Percentiles rank a stretch among this genome's conserved stretches.
Evolutionary conservation across 1,140 invertebrate species (phyloP).

Genomic region (Diplogasteroides magnus): DNA sequence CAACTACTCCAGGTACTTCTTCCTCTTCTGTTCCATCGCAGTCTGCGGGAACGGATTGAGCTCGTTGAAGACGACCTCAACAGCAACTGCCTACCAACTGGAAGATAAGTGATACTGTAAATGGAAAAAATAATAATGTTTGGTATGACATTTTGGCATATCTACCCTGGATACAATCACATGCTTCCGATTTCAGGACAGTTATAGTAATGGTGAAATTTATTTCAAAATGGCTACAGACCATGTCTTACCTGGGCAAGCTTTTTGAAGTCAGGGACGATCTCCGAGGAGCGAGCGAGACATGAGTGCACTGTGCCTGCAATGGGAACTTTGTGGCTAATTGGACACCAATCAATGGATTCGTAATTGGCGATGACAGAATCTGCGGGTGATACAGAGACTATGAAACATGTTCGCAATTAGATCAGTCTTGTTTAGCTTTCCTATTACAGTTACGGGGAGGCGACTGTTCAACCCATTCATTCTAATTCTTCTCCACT

Average conservation of each 20-base stretch:
- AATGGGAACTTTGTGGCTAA: too few species aligned
- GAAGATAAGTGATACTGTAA: neutral
- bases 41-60: conserved; percentile 61
- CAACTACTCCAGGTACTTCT: conserved; percentile 22
- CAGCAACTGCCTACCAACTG: conserved; percentile 25
- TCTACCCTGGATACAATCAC: neutral
- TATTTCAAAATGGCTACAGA: too few species aligned
- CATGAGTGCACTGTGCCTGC: conserved; percentile 23
- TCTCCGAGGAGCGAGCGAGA: conserved; percentile 15
- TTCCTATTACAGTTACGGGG: too few species aligned
- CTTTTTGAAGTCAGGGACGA: conserved; percentile 22
- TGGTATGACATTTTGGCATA: neutral
- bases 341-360: conserved; percentile 16
- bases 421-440: too few species aligned
- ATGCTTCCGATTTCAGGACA: neutral
- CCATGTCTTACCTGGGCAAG: conserved; percentile 28
- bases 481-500: too few species aligned
- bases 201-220: too few species aligned
- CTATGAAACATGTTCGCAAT: too few species aligned
- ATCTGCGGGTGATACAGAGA: too few species aligned
- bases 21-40: conserved; percentile 55
- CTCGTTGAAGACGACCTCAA: conserved; percentile 59
- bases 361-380: conserved; percentile 55
- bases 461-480: too few species aligned
- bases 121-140: too few species aligned